Evolutionary conservation across 2,113 vertebrate genomes (phyloP), one percentile per base, ranked within the genome.

Genomic region (Rutilus rutilus): DNA sequence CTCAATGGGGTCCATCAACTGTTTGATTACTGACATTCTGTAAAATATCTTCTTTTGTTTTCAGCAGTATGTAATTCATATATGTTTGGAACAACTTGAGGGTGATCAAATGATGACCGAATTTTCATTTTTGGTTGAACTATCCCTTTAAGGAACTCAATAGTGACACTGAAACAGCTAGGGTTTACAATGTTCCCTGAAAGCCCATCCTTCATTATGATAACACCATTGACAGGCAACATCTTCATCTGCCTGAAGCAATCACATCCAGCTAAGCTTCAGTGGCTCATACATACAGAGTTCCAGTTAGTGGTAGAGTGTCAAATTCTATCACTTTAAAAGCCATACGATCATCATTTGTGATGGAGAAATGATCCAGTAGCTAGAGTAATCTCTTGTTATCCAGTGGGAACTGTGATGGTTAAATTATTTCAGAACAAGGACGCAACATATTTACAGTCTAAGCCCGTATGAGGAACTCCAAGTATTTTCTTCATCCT

Each of bases 151-250:
- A 23, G 54, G 25, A 3, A 47, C 5, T 59, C 27, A 75, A 45
- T 30, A 62, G 5, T 54, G 64, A 69, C 23, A 10, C 25, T 75
- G 36, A 45, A 76, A 76, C 71, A 47, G 54, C 21, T 47, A 7
- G 59, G 39, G 54, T 47, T n/a, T 45, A 36, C 45, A 62, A 62
- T 33, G 25, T 65, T 76, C 39, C 39, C 57, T n/a, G 57, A 64
- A 84, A 64, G 75, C 27, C 50, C 57, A 42, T 52, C 83, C 42
- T 59, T 69, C 75, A 78, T 77, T 27, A 67, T 57, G 23, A 86
- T 59, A n/a, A 19, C 85, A 52, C 42, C 27, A 77, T 45, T 69
- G 71, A 75, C 50, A 52, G n/a, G 15, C 39, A 82, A 54, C 79
- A 76, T 76, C 71, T 60, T 64, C 30, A 54, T 60, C 65, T 59